These are phyloP conservation scores for Colossoma macropomum DNA, from an alignment of 2,113 vertebrate genomes.

Conservation along the genomic window DNA sequence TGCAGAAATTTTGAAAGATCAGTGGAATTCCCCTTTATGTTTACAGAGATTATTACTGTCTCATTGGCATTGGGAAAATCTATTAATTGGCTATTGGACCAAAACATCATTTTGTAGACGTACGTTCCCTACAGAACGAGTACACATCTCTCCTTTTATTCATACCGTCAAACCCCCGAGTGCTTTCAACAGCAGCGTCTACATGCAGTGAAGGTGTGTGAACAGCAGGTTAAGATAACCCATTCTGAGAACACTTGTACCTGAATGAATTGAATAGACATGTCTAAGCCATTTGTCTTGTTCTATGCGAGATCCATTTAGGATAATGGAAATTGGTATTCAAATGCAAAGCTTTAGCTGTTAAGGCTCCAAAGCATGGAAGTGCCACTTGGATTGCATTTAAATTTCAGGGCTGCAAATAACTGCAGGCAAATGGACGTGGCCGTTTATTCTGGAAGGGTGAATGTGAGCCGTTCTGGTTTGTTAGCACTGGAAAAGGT, in stretches of 20 bases:
- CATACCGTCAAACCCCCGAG: neutral
- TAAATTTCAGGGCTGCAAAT: conserved; percentile 2
- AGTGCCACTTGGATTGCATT: conserved; percentile 24
- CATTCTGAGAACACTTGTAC: neutral
- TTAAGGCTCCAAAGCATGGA: neutral
- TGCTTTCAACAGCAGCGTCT: neutral
- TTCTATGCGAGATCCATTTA: neutral
- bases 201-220: neutral
- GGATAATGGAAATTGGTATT: conserved; percentile 21
- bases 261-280: neutral
- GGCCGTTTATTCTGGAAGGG: neutral
- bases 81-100: no score
- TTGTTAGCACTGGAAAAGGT: neutral
- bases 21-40: no score
- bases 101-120: no score
- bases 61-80: no score
- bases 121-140: neutral
- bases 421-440: neutral
- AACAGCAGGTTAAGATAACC: neutral
- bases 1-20: no score
- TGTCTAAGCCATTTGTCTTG: neutral
- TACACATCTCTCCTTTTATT: neutral
- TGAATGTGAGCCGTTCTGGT: neutral
- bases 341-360: conserved; percentile 20
- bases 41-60: no score